A percentile compares a stretch with the other conserved stretches of the same genome.
Conservation (phyloP, 2,113 vertebrate genomes). For the Lamprotornis superbus region DNA sequence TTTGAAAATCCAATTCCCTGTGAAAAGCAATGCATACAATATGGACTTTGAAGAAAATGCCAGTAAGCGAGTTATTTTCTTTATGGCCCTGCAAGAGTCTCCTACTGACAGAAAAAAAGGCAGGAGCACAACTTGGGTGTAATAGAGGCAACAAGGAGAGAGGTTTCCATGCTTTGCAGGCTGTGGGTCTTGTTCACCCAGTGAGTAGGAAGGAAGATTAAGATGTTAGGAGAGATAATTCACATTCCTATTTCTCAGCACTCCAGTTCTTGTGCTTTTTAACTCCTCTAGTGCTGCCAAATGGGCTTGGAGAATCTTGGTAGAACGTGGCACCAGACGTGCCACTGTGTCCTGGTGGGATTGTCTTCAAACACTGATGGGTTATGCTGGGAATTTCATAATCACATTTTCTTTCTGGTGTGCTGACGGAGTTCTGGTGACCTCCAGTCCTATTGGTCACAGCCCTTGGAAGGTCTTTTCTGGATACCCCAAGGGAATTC, state of each 20-base stretch:
- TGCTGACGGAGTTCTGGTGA: neutral
- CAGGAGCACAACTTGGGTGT: neutral
- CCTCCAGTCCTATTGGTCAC: neutral
- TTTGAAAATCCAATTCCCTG: constrained; percentile 68
- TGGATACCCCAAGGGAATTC: neutral
- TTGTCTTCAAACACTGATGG: neutral
- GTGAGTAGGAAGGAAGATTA: neutral
- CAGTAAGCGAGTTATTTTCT: constrained; percentile 26
- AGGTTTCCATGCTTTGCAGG: neutral
- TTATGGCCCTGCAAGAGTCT: neutral
- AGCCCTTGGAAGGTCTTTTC: neutral
- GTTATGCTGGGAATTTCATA: neutral
- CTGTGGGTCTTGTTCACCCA: neutral
- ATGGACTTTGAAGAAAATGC: constrained; percentile 51
- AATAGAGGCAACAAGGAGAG: neutral
- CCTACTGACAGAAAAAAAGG: neutral
- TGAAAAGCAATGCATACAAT: constrained; percentile 49
- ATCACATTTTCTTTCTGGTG: neutral
- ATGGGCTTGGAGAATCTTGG: neutral
- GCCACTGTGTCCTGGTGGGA: neutral
- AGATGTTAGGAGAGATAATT: neutral
- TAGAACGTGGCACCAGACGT: neutral
- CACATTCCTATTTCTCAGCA: neutral
- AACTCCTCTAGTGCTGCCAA: neutral
- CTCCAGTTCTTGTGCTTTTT: neutral